Base-by-base conservation (phyloP, 2,797 vertebrate species). In the Carapus acus region DNA sequence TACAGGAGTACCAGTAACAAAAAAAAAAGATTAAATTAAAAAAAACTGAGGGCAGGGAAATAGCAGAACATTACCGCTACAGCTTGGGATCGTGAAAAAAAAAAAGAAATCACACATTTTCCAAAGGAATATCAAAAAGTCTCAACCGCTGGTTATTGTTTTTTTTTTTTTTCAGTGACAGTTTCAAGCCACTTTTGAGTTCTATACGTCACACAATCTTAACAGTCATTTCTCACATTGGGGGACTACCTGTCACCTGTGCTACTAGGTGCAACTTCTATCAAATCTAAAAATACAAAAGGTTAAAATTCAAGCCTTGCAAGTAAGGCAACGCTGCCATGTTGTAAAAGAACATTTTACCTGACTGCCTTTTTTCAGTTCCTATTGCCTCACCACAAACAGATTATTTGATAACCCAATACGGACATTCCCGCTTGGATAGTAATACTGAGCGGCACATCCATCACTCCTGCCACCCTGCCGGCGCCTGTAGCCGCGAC, bases 361-460 rank as follows among this genome's bases (percentile, higher is more conserved):
- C 17, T 48, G 31, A 22, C 21, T 59, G n/a, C n/a, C n/a, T n/a
- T n/a, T n/a, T n/a, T n/a, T n/a, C n/a, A n/a, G n/a, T n/a, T n/a
- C n/a, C n/a, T n/a, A n/a, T n/a, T n/a, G n/a, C n/a, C n/a, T n/a
- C n/a, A n/a, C n/a, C 20, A 3, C 21, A 56, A 47, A 49, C 46
- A 29, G 42, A 39, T 49, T 1, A 62, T 60, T 47, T 41, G 39
- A 70, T 67, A 67, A 48, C 65, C 29, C 49, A 50, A 58, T 76
- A 79, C 77, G 66, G 75, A 62, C 69, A 76, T 54, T 50, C 70
- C 76, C 63, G 1, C 9, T 65, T 65, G 62, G 15, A 51, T 36
- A 41, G 42, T 73, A 83, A 83, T 71, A 83, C 80, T 81, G 71
- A 73, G 51, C 21, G 71, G 76, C 70, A 55, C 60, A 38, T 37